Evolutionary conservation across 2,797 vertebrate genomes (phyloP).

Genomic region (Acrossocheilus fasciatus): DNA sequence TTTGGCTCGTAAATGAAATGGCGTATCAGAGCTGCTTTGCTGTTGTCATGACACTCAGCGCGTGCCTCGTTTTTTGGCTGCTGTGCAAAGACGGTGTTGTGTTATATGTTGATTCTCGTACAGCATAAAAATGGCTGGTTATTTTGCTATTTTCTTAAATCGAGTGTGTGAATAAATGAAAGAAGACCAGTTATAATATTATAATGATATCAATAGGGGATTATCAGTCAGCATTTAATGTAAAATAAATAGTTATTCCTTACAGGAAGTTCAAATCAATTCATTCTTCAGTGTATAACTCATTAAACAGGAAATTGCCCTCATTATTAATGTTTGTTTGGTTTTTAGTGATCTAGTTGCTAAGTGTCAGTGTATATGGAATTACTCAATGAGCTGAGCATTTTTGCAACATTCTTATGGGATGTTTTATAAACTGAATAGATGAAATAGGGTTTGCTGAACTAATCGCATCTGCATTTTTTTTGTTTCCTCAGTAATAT

Average conservation of each 20-base stretch:
- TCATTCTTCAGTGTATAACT: background rate
- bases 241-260: background rate
- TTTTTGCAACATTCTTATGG: background rate
- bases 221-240: background rate
- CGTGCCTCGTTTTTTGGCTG: constrained; percentile 21
- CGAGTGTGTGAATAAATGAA: background rate
- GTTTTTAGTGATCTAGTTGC: constrained; percentile 30
- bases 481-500: background rate
- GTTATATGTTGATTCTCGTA: background rate
- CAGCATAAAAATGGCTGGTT: background rate
- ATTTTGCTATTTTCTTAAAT: constrained; percentile 2
- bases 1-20: constrained; percentile 35
- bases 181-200: background rate
- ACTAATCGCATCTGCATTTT: background rate
- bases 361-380: constrained; percentile 1
- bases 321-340: constrained; percentile 22
- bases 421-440: background rate
- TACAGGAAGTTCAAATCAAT: background rate
- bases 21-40: constrained; percentile 22
- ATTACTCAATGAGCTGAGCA: background rate
- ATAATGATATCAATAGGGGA: too few species aligned
- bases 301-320: background rate
- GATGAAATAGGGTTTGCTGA: background rate
- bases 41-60: constrained; percentile 12
- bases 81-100: background rate